These are phyloP conservation scores for Isichthys henryi DNA, from an alignment of 2,113 vertebrate genomes.

Conservation along the genomic window DNA sequence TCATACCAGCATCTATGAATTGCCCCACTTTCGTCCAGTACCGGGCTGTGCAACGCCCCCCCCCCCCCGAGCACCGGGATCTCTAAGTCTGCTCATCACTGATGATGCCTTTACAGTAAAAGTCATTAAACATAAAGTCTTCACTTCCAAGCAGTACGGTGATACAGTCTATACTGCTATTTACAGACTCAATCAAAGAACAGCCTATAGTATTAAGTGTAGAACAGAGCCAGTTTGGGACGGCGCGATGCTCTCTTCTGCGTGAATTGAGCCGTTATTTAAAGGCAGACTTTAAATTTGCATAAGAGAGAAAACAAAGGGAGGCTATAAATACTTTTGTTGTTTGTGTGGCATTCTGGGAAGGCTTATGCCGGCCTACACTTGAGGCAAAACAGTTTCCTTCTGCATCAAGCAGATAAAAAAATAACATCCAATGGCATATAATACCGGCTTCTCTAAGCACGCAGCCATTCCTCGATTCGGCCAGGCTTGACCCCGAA, in stretches of 20 bases:
- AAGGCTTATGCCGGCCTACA: slow-evolving; percentile 14
- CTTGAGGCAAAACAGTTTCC: slow-evolving; percentile 26
- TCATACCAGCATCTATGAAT: slow-evolving; percentile 38
- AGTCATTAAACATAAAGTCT: background rate
- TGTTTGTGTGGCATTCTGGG: slow-evolving; percentile 15
- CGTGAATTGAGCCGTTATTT: background rate
- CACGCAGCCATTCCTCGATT: slow-evolving; percentile 21
- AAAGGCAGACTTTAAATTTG: slow-evolving; percentile 15
- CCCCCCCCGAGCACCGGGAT: background rate
- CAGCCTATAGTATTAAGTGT: background rate
- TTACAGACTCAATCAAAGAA: background rate
- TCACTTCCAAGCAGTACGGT: background rate
- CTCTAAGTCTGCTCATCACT: background rate
- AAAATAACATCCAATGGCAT: slow-evolving; percentile 19
- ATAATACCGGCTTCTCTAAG: slow-evolving; percentile 17
- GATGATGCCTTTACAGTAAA: background rate
- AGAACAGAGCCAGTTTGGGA: background rate
- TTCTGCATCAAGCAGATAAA: slow-evolving; percentile 33
- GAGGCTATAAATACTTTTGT: slow-evolving; percentile 14
- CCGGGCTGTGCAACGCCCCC: background rate
- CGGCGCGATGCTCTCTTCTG: background rate
- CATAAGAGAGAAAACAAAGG: background rate
- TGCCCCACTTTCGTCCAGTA: slow-evolving; percentile 22
- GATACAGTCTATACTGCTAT: background rate
- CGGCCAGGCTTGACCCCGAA: background rate